Conservation (phyloP, 37 sponge, comb jelly and placozoan species). For the Axinella damicornis region DNA sequence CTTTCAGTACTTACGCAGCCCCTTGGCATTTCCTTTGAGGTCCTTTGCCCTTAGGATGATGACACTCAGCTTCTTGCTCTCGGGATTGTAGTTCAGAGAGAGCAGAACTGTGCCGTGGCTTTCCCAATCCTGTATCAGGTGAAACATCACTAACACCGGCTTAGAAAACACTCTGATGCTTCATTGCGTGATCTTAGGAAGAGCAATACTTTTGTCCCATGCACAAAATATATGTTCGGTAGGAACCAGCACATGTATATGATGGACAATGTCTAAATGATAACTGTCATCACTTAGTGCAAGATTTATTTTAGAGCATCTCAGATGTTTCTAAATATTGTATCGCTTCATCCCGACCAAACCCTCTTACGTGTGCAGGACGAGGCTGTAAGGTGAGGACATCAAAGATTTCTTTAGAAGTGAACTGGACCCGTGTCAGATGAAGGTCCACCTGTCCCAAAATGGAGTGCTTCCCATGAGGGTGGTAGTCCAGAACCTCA, state of each 20-base stretch:
- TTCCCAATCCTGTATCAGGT: constrained; percentile 8
- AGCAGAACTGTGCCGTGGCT: constrained; percentile 45
- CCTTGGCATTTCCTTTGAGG: constrained; percentile 47
- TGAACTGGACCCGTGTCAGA: constrained; percentile 37
- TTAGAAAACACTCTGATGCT: no score
- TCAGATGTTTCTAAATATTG: no score
- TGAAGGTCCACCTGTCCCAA: constrained; percentile 33
- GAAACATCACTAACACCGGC: no score
- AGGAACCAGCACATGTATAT: no score
- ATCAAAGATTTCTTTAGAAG: constrained; percentile 1
- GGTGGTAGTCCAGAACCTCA: constrained; percentile 55
- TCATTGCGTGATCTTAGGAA: no score
- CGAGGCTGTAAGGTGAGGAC: constrained; percentile 25
- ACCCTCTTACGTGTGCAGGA: no score
- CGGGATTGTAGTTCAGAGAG: constrained; percentile 52
- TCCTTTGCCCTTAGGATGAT: constrained; percentile 73
- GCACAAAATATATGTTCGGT: no score
- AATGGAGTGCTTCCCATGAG: constrained; percentile 50
- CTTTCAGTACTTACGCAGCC: constrained; percentile 59
- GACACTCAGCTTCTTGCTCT: constrained; percentile 55
- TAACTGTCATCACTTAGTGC: no score
- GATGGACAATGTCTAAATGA: no score
- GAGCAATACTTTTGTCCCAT: no score
- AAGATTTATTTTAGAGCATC: no score
- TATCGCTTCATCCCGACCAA: constrained; percentile 21